These are phyloP conservation scores for Agrypnia vestita DNA, from an alignment of 1,140 invertebrate genomes.

Conservation along the genomic window DNA sequence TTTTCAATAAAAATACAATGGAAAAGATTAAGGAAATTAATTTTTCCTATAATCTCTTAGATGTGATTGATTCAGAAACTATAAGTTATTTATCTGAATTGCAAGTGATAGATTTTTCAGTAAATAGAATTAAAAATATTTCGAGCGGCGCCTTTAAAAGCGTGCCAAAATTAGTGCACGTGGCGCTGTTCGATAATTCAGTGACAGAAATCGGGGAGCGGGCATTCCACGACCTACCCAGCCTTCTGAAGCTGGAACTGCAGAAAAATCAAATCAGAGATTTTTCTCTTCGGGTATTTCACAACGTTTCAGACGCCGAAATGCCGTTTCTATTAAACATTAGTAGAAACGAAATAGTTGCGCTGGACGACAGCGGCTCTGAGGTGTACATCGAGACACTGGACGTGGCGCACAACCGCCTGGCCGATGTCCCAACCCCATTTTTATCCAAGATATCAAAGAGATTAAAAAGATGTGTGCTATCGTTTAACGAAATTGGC, in stretches of 20 bases:
- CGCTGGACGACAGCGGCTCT: constrained; percentile 73
- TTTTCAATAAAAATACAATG: constrained; percentile 81
- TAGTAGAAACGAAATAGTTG: constrained; percentile 79
- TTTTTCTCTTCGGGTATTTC: constrained; percentile 79
- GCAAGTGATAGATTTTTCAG: constrained; percentile 81
- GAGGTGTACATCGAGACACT: constrained; percentile 78
- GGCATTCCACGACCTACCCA: constrained; percentile 81
- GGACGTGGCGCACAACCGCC: constrained; percentile 81
- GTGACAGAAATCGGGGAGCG: constrained; percentile 76
- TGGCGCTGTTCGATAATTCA: constrained; percentile 81
- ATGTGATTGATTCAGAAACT: constrained; percentile 74
- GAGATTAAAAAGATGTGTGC: constrained; percentile 77
- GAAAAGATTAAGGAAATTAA: constrained; percentile 84
- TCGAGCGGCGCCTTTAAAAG: constrained; percentile 76
- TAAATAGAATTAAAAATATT: constrained; percentile 79
- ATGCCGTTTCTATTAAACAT: constrained; percentile 79
- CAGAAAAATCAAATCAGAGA: constrained; percentile 81
- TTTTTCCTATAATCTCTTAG: constrained; percentile 83
- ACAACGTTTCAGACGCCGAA: constrained; percentile 77
- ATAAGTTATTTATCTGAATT: constrained; percentile 78
- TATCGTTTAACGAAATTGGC: constrained; percentile 84
- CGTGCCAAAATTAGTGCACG: constrained; percentile 79
- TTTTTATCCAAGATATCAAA: constrained; percentile 77
- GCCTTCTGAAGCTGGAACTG: constrained; percentile 81
- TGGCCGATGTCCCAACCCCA: constrained; percentile 78